Evolutionary conservation across 2,888 invertebrate species (phyloP), one percentile per base, ranked within the genome.

Genomic region (Yponomeuta plumbellus): DNA sequence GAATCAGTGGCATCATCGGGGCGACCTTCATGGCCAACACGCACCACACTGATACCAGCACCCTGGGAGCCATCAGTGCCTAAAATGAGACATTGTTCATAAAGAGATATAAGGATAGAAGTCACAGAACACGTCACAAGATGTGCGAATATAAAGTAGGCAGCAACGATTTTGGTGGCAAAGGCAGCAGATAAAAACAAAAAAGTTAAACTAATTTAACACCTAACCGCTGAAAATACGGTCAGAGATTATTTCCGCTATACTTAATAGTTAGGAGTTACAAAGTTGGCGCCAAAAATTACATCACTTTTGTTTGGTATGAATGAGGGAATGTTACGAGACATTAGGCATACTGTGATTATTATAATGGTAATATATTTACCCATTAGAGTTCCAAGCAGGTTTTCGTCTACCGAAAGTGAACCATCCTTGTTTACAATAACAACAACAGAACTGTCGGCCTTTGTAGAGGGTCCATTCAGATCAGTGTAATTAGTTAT

Each of bases 381-480:
- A 97, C 97, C 95, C 88, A 97, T 93, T 71, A 96, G 92, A 74
- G 94, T 94, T 75, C 96, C 95, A 69, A 97, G 92, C 73, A 95
- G 94, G 75, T 95, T 94, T 79, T 95, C 95, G 85, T 97, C 97
- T 59, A 96, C 95, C 69, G 95, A 95, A 70, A 97, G 92, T 69
- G 94, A 94, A 74, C 97, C 97, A 93, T 97, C 96, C 88, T 96
- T 96, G 81, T 95, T 95, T 81, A 97, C 96, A 81, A 97, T 94
- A 83, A 97, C 94, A 76, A 96, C 94, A 80, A 97, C 93, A 78
- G 95, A 94, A 80, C 95, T 94, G 85, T 94, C 94, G 74, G 92
- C 89, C 79, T 91, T 91, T 62, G 89, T 83, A 17, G 91, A 88
- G 70, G 91, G 90, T 72, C 92, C 92, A 75, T 91, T 91, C 21